phyloP scores from a whole-genome alignment of 2,888 invertebrate species.

The Drosophila borborema region DNA sequence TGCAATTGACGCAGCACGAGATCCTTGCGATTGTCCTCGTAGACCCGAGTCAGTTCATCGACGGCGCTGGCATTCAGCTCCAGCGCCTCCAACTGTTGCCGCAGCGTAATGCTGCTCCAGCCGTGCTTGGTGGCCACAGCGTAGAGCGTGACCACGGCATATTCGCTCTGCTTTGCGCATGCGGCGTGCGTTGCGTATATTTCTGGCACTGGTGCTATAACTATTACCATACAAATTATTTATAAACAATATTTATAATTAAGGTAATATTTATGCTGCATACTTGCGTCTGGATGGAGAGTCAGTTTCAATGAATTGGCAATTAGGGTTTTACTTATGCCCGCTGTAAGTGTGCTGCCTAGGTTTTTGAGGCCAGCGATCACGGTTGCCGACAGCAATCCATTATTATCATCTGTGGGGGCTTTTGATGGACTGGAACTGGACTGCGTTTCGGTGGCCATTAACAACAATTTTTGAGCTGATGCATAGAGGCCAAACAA shows the following conservation, averaged over 20 bases:
- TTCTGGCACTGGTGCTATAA: slow-evolving; percentile 84
- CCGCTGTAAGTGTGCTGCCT: slow-evolving; percentile 73
- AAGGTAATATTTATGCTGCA: slow-evolving; percentile 18
- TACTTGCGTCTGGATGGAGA: slow-evolving; percentile 84
- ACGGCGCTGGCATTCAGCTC: slow-evolving; percentile 65
- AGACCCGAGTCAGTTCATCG: slow-evolving; percentile 81
- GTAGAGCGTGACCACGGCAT: slow-evolving; percentile 82
- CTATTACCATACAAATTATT: slow-evolving; percentile 51
- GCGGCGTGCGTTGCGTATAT: slow-evolving; percentile 83
- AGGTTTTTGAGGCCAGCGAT: slow-evolving; percentile 82
- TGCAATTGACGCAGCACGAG: slow-evolving; percentile 81
- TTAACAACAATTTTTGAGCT: slow-evolving; percentile 21
- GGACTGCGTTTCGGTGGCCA: slow-evolving; percentile 41
- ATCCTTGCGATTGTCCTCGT: slow-evolving; percentile 82
- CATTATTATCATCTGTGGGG: slow-evolving; percentile 22
- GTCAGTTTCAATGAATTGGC: slow-evolving; percentile 83
- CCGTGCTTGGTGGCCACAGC: slow-evolving; percentile 82
- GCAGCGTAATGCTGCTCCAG: slow-evolving; percentile 74
- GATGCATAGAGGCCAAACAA: slow-evolving; percentile 15
- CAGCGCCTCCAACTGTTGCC: slow-evolving; percentile 77
- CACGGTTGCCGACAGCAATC: slow-evolving; percentile 76
- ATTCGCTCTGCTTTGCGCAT: slow-evolving; percentile 84
- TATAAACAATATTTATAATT: background rate
- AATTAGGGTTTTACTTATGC: slow-evolving; percentile 82
- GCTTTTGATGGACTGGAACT: slow-evolving; percentile 6